Evolutionary conservation across 2,113 vertebrate species (phyloP).

Genomic region (Echinops telfairi): DNA sequence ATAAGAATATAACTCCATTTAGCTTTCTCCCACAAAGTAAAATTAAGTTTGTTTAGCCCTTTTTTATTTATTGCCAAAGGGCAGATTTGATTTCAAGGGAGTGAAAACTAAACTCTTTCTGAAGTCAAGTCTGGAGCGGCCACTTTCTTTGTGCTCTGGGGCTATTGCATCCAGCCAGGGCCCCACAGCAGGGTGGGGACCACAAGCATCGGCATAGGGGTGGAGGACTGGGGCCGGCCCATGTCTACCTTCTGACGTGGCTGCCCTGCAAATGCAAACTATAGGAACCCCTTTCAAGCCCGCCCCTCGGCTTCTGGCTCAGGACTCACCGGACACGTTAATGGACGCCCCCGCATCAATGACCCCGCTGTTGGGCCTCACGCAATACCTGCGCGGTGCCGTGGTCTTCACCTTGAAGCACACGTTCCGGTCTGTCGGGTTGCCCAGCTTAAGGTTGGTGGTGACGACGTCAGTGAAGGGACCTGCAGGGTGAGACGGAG

Average conservation of each 20-base stretch:
- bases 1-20: conserved; percentile 79
- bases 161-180: conserved; percentile 58
- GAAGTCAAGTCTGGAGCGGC: conserved; percentile 60
- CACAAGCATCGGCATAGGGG: neutral
- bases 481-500: conserved; percentile 87
- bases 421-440: conserved; percentile 97
- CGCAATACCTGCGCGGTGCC: conserved; percentile 98
- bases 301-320: neutral
- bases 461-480: conserved; percentile 99
- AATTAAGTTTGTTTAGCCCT: conserved; percentile 80
- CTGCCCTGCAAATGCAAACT: neutral
- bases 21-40: conserved; percentile 79
- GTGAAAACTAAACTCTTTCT: conserved; percentile 65
- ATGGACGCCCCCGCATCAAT: conserved; percentile 97
- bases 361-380: conserved; percentile 98
- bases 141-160: neutral
- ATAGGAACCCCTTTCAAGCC: neutral
- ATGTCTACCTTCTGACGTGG: neutral
- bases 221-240: too few relatives aligned
- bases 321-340: conserved; percentile 95
- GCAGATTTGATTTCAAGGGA: conserved; percentile 70
- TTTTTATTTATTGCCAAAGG: conserved; percentile 79
- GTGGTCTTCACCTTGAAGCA: conserved; percentile 99
- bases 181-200: neutral
- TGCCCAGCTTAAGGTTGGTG: conserved; percentile 96